Evolutionary conservation across 2,797 vertebrate species (phyloP).

Genomic region (Acanthis flammea): DNA sequence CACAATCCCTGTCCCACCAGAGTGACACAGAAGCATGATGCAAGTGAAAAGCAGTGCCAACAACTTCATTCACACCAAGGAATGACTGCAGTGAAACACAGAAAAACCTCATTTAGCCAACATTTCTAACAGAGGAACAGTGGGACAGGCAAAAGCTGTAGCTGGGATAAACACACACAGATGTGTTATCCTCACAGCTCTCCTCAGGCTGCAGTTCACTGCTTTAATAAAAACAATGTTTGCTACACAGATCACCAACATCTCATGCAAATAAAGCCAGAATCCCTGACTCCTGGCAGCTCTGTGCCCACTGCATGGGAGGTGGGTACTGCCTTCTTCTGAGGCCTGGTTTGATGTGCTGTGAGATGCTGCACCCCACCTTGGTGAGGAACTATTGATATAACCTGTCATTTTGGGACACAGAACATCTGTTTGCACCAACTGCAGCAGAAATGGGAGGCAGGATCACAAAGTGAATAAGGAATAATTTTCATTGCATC

Average conservation of each 20-base stretch:
- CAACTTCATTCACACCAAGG: neutral
- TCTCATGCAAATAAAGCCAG: neutral
- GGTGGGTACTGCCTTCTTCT: neutral
- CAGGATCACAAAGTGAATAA: constrained; percentile 1
- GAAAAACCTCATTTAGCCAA: neutral
- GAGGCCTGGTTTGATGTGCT: neutral
- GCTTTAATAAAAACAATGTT: neutral
- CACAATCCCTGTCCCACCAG: neutral
- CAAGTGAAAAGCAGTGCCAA: neutral
- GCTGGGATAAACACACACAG: neutral
- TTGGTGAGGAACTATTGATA: neutral
- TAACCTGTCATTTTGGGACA: neutral
- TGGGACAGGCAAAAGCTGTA: neutral
- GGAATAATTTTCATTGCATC: neutral
- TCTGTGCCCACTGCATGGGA: neutral
- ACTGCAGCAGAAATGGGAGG: neutral
- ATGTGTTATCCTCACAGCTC: neutral
- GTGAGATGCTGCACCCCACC: neutral
- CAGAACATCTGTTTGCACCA: neutral
- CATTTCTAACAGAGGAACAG: neutral
- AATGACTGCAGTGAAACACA: neutral
- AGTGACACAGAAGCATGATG: neutral
- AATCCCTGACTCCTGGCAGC: neutral
- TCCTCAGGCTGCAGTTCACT: neutral
- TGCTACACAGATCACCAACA: neutral